phyloP scores from a whole-genome alignment of 2,113 vertebrate species.

The Brevimyrus niger region DNA sequence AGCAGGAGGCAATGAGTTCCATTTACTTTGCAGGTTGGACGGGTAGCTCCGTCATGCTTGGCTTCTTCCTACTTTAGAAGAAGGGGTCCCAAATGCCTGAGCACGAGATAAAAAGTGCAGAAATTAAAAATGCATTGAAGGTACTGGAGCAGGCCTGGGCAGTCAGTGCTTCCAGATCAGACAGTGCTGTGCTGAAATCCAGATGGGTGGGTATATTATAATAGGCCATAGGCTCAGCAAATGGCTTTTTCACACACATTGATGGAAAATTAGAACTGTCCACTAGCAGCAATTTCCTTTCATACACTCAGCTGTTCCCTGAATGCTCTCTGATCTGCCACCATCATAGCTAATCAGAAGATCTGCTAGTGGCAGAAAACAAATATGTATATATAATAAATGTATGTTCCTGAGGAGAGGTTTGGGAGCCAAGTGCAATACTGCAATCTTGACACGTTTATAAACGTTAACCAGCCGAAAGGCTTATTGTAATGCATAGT shows the following conservation, averaged over 20 bases:
- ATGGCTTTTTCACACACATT: not conserved
- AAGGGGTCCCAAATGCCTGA: not conserved
- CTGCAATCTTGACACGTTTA: not conserved
- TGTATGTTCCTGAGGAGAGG: not conserved
- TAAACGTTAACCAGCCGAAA: not conserved
- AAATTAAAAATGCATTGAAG: not conserved
- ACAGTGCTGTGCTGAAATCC: not conserved
- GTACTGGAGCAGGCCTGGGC: not conserved
- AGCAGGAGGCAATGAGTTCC: not conserved
- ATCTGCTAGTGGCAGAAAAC: not conserved
- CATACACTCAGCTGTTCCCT: not conserved
- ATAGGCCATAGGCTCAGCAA: not conserved
- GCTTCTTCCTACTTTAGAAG: not conserved
- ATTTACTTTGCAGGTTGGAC: not conserved
- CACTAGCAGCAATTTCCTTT: not conserved
- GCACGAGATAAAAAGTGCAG: not conserved
- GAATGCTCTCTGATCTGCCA: not conserved
- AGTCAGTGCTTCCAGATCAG: not conserved
- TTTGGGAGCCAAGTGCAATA: not conserved
- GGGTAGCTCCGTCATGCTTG: not conserved
- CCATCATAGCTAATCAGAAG: not conserved
- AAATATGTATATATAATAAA: not conserved
- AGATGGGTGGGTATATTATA: not conserved
- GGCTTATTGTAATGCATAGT: not conserved
- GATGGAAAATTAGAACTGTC: not conserved